These are phyloP conservation scores for Phrynosoma platyrhinos DNA, from an alignment of 2,113 vertebrate species.

Conservation along the genomic window DNA sequence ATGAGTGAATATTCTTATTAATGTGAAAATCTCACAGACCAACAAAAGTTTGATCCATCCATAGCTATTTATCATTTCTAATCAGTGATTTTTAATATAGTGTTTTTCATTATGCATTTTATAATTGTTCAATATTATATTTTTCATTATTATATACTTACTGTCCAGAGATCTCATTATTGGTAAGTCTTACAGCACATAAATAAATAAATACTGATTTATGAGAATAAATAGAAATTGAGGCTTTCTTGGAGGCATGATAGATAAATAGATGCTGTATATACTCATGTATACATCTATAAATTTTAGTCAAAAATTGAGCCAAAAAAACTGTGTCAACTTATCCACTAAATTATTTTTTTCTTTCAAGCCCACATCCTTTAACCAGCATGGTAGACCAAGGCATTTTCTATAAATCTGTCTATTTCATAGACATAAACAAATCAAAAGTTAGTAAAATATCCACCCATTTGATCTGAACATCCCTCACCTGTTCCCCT, in stretches of 20 bases:
- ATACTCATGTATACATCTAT: too few relatives aligned
- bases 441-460: constrained; percentile 61
- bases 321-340: too few relatives aligned
- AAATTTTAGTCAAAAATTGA: too few relatives aligned
- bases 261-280: neutral
- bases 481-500: constrained; percentile 71
- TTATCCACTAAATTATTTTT: constrained; percentile 14
- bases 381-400: constrained; percentile 28
- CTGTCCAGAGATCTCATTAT: neutral
- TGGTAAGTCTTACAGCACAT: neutral
- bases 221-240: neutral
- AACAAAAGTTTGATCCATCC: neutral
- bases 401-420: constrained; percentile 49
- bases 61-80: neutral
- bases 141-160: neutral
- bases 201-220: neutral
- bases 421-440: constrained; percentile 67
- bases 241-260: neutral
- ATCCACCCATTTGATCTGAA: constrained; percentile 54
- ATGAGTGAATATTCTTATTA: neutral
- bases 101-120: too few relatives aligned
- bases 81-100: too few relatives aligned
- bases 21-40: neutral
- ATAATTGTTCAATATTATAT: neutral
- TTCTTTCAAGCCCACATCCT: constrained; percentile 10